Percentiles rank a stretch among this genome's conserved stretches.
Evolutionary conservation across 2,888 invertebrate genomes (phyloP).

Genomic region (Cataglyphis livida): DNA sequence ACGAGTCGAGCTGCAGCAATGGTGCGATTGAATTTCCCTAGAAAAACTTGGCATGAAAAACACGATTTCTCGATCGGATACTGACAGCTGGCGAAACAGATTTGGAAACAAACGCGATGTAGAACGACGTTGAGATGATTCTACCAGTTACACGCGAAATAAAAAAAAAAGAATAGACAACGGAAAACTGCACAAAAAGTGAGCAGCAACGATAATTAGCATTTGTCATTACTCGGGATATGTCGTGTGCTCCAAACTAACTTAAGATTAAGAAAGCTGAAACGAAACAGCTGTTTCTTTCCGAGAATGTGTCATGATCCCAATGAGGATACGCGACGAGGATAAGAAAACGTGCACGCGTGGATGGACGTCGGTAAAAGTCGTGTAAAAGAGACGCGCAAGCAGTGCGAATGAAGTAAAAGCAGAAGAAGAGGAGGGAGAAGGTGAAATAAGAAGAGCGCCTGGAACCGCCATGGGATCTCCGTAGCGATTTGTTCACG

Average conservation of each 20-base stretch:
- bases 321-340: constrained; percentile 16
- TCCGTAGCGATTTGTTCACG: constrained; percentile 79
- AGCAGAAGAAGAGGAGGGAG: constrained; percentile 39
- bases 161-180: background rate
- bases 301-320: constrained; percentile 17
- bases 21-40: constrained; percentile 41
- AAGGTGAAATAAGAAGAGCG: constrained; percentile 69
- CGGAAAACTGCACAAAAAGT: background rate
- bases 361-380: constrained; percentile 22
- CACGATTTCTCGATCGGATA: constrained; percentile 4
- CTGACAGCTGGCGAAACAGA: constrained; percentile 33
- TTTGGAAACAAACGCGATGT: background rate
- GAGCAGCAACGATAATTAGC: constrained; percentile 28
- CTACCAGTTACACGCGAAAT: background rate
- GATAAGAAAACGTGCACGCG: constrained; percentile 30
- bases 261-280: constrained; percentile 44
- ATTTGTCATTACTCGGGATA: constrained; percentile 12
- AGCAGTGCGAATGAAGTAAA: constrained; percentile 32
- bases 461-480: constrained; percentile 73
- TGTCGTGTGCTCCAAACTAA: background rate
- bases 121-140: constrained; percentile 8
- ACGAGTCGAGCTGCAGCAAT: background rate
- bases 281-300: constrained; percentile 36
- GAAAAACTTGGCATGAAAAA: constrained; percentile 35
- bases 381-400: constrained; percentile 44